Evolutionary conservation across 2,888 invertebrate genomes (phyloP).

Genomic region (Platycnemis pennipes): DNA sequence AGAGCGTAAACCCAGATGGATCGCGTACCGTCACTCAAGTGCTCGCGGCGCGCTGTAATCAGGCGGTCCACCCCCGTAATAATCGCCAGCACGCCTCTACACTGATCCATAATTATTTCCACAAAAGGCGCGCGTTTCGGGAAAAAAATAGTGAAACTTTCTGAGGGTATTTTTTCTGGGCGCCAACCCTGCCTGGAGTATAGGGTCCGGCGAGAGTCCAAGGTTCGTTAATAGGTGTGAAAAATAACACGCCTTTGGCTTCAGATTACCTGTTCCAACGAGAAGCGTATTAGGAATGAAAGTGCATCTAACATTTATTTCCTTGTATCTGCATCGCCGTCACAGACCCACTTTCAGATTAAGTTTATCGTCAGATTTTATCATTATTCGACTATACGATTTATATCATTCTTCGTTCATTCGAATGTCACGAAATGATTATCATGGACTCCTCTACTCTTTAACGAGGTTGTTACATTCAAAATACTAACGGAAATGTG

Average conservation of each 20-base stretch:
- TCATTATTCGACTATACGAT: no score
- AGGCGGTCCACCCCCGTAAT: neutral
- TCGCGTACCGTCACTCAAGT: neutral
- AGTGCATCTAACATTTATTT: neutral
- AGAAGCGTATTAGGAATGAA: neutral
- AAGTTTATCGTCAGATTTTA: neutral
- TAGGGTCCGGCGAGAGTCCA: neutral
- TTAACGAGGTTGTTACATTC: no score
- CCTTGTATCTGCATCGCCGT: neutral
- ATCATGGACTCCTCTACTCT: neutral
- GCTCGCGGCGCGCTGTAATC: neutral
- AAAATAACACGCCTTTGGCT: neutral
- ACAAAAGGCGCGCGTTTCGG: neutral
- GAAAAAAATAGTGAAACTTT: neutral
- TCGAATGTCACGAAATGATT: no score
- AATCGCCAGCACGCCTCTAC: neutral
- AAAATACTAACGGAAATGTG: no score
- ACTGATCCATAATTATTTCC: neutral
- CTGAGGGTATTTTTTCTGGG: neutral
- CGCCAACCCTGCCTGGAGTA: neutral
- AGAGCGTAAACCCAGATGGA: neutral
- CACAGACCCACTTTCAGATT: neutral
- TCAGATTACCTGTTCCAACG: neutral
- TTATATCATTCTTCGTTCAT: no score
- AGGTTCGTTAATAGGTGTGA: conserved; percentile 12